Base-by-base conservation (phyloP, 2,113 vertebrate genomes). In the Pandion haliaetus region DNA sequence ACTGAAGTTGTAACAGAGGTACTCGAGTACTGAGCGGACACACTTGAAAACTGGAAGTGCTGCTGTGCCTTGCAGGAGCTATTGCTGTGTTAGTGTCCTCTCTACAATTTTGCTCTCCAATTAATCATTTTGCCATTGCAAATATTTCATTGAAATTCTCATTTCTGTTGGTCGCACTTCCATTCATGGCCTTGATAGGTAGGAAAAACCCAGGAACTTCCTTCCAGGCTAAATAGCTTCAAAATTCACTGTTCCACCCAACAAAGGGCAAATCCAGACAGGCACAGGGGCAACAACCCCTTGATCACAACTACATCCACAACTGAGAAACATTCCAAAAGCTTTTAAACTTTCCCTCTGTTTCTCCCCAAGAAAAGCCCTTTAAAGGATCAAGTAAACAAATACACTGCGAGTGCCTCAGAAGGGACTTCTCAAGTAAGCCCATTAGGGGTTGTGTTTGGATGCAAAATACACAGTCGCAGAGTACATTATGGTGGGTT, bases 401-500 rank as follows among this genome's bases (percentile, higher is more conserved):
- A 87, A 95, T 40, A 31, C 62, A 34, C 67, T 5, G 44, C 1
- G 49, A 92, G 95, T 40, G 85, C 92, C 86, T 86, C 62, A 69
- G 81, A 95, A 85, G 88, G 65, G 81, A 88, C 62, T 62, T 87
- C 94, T 95, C 54, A 47, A 47, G 91, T 15, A 24, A 93, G 61
- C 45, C 67, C 85, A 80, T 80, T 71, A 94, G 92, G 95, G 92
- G 92, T 95, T 36, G 72, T 83, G 94, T 96, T 97, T 92, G 86
- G 85, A 95, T 82, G 91, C 70, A 88, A 92, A 61, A 81, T 61
- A 70, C 83, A 54, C 81, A 55, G 73, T 91, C 23, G 25, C n/a
- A 5, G 90, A 82, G 97, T 55, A 57, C 73, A 95, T 97, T 96
- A 92, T 83, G 70, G 96, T 16, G 50, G 95, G 96, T 96, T 98